phyloP scores from a whole-genome alignment of 2,797 vertebrate genomes.

The Sciaenops ocellatus region DNA sequence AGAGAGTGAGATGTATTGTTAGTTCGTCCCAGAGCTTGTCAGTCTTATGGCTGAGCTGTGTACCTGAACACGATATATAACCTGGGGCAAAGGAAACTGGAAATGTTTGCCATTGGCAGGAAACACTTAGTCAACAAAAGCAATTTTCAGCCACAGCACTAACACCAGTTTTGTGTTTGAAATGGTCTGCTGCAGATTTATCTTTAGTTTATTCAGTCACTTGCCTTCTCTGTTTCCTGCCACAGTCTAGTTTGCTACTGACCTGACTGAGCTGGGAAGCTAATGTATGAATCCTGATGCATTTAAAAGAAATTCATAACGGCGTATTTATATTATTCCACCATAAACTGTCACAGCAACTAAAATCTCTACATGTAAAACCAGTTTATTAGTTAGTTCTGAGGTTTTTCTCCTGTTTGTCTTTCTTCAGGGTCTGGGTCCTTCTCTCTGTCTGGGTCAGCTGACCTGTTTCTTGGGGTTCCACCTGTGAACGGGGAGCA shows the following conservation, averaged over 20 bases:
- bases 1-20: not conserved
- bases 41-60: not conserved
- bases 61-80: not conserved
- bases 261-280: not conserved
- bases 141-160: not conserved
- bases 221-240: not conserved
- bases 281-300: not conserved
- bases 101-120: not conserved
- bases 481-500: constrained; percentile 93
- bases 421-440: constrained; percentile 90
- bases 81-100: constrained; percentile 12
- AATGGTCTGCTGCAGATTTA: not conserved
- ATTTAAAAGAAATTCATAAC: not conserved
- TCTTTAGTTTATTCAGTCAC: not conserved
- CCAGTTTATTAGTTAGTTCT: not conserved
- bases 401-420: not conserved
- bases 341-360: too few species aligned
- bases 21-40: not conserved
- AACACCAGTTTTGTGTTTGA: not conserved
- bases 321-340: not conserved
- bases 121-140: not conserved
- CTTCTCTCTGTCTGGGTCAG: constrained; percentile 93
- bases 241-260: not conserved
- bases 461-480: constrained; percentile 93
- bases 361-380: not conserved